Evolutionary conservation across 2,113 vertebrate species (phyloP).

Genomic region (Caranx ignobilis): DNA sequence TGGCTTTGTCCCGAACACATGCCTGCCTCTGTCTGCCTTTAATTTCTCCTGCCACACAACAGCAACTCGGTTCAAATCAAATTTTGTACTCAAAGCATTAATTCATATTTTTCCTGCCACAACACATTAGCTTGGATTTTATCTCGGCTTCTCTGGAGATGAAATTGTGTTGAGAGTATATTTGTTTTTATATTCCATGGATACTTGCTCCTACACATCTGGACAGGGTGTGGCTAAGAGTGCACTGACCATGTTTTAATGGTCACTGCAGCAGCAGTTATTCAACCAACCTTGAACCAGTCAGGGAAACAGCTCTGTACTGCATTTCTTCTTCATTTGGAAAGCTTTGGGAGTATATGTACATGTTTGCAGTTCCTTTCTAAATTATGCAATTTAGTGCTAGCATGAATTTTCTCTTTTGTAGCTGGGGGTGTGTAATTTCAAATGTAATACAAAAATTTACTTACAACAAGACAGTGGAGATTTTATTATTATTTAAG

Average conservation of each 20-base stretch:
- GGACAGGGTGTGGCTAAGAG: not conserved
- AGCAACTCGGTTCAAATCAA: not conserved
- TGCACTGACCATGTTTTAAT: not conserved
- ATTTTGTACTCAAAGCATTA: not conserved
- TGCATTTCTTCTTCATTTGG: not conserved
- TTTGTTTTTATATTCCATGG: no score
- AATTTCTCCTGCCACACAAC: not conserved
- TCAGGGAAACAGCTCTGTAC: not conserved
- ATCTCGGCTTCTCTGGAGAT: not conserved
- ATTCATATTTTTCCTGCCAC: not conserved
- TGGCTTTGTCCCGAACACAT: not conserved
- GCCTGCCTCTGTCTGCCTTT: conserved; percentile 1
- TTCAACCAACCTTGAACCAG: not conserved
- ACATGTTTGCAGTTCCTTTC: not conserved
- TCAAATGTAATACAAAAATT: not conserved
- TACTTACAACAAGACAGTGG: not conserved
- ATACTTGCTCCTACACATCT: not conserved
- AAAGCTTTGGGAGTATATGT: not conserved
- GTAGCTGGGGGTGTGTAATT: not conserved
- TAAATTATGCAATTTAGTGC: not conserved
- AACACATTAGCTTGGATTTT: not conserved
- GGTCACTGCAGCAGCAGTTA: not conserved
- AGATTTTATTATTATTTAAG: not conserved
- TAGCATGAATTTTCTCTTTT: not conserved
- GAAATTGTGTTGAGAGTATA: not conserved